Evolutionary conservation across 2,113 vertebrate genomes (phyloP).

Genomic region (Butorides virescens): DNA sequence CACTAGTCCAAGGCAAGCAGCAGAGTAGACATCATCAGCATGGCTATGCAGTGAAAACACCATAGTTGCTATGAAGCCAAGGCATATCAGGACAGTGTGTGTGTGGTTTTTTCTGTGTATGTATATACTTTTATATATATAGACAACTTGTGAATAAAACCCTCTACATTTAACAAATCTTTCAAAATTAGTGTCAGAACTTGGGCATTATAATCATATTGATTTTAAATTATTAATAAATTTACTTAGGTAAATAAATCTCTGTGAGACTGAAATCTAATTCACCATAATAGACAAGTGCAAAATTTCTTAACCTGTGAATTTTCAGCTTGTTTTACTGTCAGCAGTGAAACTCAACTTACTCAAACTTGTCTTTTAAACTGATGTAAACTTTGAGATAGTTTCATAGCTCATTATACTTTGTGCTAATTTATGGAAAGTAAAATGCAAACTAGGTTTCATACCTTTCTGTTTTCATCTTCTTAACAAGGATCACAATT

Average conservation of each 20-base stretch:
- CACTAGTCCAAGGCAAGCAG: background rate
- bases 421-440: conserved; percentile 23
- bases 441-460: conserved; percentile 22
- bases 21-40: background rate
- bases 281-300: background rate
- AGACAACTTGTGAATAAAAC: background rate
- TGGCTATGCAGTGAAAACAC: background rate
- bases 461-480: conserved; percentile 27
- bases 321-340: background rate
- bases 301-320: background rate
- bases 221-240: background rate
- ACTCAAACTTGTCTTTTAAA: conserved; percentile 24
- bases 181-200: background rate
- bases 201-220: background rate
- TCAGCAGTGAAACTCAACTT: background rate
- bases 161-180: background rate
- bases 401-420: background rate
- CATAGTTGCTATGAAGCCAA: background rate
- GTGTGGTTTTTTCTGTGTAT: background rate
- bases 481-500: conserved; percentile 40
- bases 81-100: accelerated
- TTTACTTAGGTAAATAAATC: background rate
- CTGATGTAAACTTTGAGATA: conserved; percentile 32
- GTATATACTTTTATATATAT: background rate
- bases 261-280: background rate